These are phyloP conservation scores for Tetragonula carbonaria DNA, from an alignment of 2,888 invertebrate genomes.

Conservation along the genomic window DNA sequence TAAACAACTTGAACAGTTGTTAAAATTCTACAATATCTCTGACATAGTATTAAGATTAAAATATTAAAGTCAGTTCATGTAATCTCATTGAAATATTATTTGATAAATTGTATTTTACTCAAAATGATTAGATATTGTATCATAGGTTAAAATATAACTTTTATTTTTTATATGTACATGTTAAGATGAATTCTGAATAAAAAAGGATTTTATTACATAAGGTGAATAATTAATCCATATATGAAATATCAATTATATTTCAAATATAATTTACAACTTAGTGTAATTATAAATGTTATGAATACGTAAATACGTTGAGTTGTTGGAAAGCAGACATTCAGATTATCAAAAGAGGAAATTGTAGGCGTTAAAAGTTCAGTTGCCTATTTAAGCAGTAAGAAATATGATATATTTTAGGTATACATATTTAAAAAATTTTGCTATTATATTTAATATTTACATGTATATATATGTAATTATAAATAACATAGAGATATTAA, in stretches of 20 bases:
- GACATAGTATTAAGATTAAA: conserved; percentile 38
- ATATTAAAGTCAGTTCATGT: conserved; percentile 39
- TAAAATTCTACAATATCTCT: conserved; percentile 33
- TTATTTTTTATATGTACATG: conserved; percentile 73
- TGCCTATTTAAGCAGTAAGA: background rate
- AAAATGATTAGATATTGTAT: conserved; percentile 57
- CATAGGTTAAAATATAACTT: conserved; percentile 62
- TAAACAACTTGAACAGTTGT: conserved; percentile 1
- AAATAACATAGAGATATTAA: conserved; percentile 13
- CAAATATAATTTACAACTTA: background rate
- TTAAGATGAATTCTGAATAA: conserved; percentile 62
- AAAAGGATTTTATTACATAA: conserved; percentile 59
- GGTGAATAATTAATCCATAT: conserved; percentile 28
- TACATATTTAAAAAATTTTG: background rate
- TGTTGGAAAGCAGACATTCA: background rate
- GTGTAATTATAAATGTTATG: background rate
- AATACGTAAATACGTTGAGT: background rate
- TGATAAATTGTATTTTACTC: conserved; percentile 57
- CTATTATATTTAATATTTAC: background rate
- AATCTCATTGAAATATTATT: conserved; percentile 50
- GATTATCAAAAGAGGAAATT: conserved; percentile 50
- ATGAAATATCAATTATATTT: background rate
- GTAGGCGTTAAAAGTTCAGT: conserved; percentile 34
- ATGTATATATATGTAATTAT: background rate
- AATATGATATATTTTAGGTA: background rate